Evolutionary conservation across 1,140 invertebrate genomes (phyloP), one percentile per base, ranked within the genome.

Genomic region (Drosophila quadrilineata): DNA sequence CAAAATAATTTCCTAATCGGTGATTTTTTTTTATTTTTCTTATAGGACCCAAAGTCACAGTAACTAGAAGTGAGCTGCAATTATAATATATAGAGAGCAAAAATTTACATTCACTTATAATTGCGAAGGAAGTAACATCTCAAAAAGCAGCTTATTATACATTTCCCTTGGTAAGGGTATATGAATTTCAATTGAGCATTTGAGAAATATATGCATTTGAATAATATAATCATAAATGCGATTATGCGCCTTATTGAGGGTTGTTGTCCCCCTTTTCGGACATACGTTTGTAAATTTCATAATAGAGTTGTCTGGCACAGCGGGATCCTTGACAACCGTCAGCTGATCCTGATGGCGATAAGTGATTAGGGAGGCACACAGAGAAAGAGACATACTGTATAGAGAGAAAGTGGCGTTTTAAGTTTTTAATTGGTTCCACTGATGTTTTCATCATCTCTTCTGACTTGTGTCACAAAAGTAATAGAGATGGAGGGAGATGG

Each of bases 291-390:
- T 21, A 40, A 22, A 8, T 19, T 6, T 57, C 45, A 46, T 66
- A 85, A 77, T 85, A 45, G 79, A 84, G 79, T 16, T 69, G 75
- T 84, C 71, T 85, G 65, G 41, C 60, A 31, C 79, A 48, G 70
- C 65, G 70, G 69, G 77, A 16, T 22, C 26, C n/a, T 12, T 46
- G 29, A 14, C 50, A 17, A 53, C 53, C 24, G 16, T 36, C 29
- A 45, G 38, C 52, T 76, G 72, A 82, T 82, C 38, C 76, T 69
- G 48, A 22, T 22, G 16, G 31, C 21, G 59, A 71, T 74, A 63
- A 67, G 54, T 75, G 56, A 75, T 28, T 36, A 10, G 24, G 28
- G n/a, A n/a, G n/a, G n/a, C n/a, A n/a, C n/a, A n/a, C n/a, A n/a
- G n/a, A n/a, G n/a, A n/a, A n/a, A n/a, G n/a, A n/a, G n/a, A n/a